Evolutionary conservation across 2,888 invertebrate species (phyloP), one percentile per base, ranked within the genome.

Genomic region (Hirudinaria manillensis): DNA sequence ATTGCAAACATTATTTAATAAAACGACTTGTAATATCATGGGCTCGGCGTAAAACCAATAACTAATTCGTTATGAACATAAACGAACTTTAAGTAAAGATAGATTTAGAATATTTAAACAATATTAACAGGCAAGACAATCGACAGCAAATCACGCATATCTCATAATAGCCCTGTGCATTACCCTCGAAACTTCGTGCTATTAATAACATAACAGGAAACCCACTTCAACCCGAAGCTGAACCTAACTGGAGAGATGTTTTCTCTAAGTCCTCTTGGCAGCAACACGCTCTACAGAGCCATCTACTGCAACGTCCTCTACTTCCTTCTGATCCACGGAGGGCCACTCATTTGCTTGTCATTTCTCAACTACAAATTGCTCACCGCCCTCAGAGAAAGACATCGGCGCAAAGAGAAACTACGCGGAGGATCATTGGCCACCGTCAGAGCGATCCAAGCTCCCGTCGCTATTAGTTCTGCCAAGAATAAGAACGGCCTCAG

Each of bases 291-390:
- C 27, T 80, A 80, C 61, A 66, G 80, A n/a, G 78, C 80, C 70
- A 75, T 80, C 29, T 80, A 80, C 77, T 75, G 78, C 32, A 80
- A 80, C 68, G 21, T 79, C n/a, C 72, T 80, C 32, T 80, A 80
- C 68, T 79, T 80, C 70, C 16, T 79, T n/a, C 61, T 80, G 19
- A 78, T 80, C 77, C 80, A 78, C 73, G 80, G 79, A 3, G 80
- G 80, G 0, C 80, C 80, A 3, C 75, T 80, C 24, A n/a, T 78
- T 16, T 74, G 72, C 21, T 76, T 80, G 56, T 72, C 76, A 38
- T 80, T 80, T 75, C 76, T 80, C 27, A 80, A 80, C 76, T 53
- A 74, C 32, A 77, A 78, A n/a, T 75, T 80, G 21, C 77, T 80
- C 67, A 68, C 53, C 19, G 79, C 80, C n/a, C 77, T 79, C 29